A percentile compares a stretch with the other conserved stretches of the same genome.
These are phyloP conservation scores for Eulemur rubriventer DNA, from an alignment of 2,797 vertebrate genomes.

Conservation along the genomic window DNA sequence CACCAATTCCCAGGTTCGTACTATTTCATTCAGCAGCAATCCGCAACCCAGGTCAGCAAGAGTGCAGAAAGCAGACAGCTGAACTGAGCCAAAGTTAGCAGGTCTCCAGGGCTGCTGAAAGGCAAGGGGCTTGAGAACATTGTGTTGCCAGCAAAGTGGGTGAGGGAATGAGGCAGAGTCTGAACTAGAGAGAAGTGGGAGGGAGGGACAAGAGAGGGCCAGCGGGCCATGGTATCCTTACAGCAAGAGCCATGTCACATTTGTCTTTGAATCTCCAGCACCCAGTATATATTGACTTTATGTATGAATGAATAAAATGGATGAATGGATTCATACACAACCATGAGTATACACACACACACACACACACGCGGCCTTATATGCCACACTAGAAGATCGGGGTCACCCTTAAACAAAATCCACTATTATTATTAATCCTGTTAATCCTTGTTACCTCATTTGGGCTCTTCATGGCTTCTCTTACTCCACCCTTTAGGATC, in stretches of 20 bases:
- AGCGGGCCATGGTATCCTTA: neutral
- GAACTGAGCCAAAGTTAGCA: neutral
- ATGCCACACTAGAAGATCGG: neutral
- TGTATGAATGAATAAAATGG: neutral
- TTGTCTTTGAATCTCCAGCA: neutral
- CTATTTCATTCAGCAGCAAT: neutral
- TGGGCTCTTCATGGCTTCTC: neutral
- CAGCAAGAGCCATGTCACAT: neutral
- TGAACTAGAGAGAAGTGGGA: neutral
- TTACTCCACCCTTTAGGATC: neutral
- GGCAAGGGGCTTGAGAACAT: neutral
- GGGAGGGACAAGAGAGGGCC: neutral
- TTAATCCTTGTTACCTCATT: neutral
- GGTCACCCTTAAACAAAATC: neutral
- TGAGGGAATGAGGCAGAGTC: neutral
- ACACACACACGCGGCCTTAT: neutral
- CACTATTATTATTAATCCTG: neutral
- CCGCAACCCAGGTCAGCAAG: neutral
- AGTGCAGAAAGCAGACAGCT: neutral
- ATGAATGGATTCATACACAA: neutral
- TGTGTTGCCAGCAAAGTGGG: neutral
- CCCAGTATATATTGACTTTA: neutral
- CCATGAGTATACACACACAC: neutral
- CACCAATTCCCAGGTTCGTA: neutral
- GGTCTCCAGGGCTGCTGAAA: neutral